Evolutionary conservation across 2,888 invertebrate genomes (phyloP), one percentile per base, ranked within the genome.

Genomic region (Cataglyphis altisquamis): DNA sequence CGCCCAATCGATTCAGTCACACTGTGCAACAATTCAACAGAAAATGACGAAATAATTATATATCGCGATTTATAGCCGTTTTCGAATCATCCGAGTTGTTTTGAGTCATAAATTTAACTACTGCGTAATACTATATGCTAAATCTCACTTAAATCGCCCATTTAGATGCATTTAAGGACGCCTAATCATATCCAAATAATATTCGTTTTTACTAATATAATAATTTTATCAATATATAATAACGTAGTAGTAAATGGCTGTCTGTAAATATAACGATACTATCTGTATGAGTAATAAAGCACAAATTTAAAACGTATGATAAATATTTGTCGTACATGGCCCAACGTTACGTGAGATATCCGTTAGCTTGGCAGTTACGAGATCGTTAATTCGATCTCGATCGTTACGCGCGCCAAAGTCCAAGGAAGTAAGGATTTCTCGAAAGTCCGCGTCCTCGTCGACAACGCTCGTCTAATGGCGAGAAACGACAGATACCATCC

Each of bases 11-110:
- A 32, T 25, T 70, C 74, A 52, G 29, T 73, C 67, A 39, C 68
- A 66, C 21, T 32, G 41, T 36, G n/a, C 52, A 41, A 48, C 68
- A 32, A 55, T 41, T 21, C 18, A 45, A 32, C 32, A 32, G 8
- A 48, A 32, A 82, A 68, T 66, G 41, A 4, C 45, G 8, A 66
- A 60, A 68, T 60, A n/a, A 55, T 57, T 78, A 48, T n/a, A 45
- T 52, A 72, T 81, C 81, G 41, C 39, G 55, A 39, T 78, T 87
- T 77, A 86, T 81, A 73, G 83, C 55, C 75, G 21, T 25, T 75
- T 8, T 25, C 9, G 25, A 62, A 41, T 77, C 57, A 12, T 41
- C 45, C 68, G 32, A 29, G 36, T 21, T 2, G 10, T 25, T 25
- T 41, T 15, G 9, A 57, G 6, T 25, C 25, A 55, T 70, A 36